phyloP scores from a whole-genome alignment of 2,113 vertebrate species.

The Nyctibius bracteatus region DNA sequence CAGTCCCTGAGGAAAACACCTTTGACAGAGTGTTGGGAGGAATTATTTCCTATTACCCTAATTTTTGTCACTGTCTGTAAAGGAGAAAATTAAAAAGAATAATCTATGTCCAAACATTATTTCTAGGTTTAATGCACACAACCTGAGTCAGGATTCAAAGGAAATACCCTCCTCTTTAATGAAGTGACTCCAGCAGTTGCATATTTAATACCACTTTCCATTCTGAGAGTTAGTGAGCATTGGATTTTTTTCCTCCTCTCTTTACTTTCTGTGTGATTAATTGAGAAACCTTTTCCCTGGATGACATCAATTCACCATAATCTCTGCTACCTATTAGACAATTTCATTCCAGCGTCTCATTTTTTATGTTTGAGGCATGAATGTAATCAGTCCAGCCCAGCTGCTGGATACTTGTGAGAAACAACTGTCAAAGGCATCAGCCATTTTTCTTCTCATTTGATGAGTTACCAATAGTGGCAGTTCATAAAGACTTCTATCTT shows the following conservation, averaged over 20 bases:
- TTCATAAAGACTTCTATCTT: constrained; percentile 28
- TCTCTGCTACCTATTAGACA: background rate
- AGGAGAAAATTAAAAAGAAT: constrained; percentile 16
- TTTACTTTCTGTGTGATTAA: constrained; percentile 1
- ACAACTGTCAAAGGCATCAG: background rate
- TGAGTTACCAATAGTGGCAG: background rate
- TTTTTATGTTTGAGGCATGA: constrained; percentile 29
- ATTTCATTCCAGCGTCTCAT: constrained; percentile 11
- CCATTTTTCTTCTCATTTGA: constrained; percentile 25
- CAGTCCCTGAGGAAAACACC: background rate
- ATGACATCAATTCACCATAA: constrained; percentile 2
- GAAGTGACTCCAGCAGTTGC: background rate
- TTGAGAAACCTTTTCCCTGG: background rate
- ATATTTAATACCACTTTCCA: background rate
- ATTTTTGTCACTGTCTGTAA: constrained; percentile 12
- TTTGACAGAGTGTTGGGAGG: background rate
- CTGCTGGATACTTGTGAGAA: constrained; percentile 14
- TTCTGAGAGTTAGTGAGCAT: background rate
- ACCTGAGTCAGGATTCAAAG: background rate
- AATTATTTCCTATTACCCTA: background rate
- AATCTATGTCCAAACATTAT: constrained; percentile 1
- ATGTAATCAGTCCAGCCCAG: constrained; percentile 24
- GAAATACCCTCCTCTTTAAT: background rate
- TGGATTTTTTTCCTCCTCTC: background rate
- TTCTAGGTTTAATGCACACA: background rate